These are phyloP conservation scores for Paradoxurus hermaphroditus DNA, from an alignment of 2,113 vertebrate genomes.

Conservation along the genomic window DNA sequence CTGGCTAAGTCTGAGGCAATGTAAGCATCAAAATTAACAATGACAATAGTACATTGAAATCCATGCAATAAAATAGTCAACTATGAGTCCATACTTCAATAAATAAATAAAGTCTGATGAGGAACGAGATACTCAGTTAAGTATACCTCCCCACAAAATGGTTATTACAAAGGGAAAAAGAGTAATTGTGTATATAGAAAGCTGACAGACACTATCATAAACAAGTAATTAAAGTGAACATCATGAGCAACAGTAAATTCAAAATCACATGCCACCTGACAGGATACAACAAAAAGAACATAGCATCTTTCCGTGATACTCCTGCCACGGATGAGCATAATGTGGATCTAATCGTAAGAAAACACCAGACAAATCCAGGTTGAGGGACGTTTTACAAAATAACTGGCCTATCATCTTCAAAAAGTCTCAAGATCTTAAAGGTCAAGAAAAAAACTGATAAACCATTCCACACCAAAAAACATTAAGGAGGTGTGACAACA, in stretches of 20 bases:
- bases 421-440: neutral
- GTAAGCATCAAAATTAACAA: neutral
- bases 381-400: neutral
- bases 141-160: neutral
- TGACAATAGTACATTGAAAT: neutral
- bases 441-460: neutral
- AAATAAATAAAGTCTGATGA: neutral
- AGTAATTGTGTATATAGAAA: neutral
- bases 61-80: neutral
- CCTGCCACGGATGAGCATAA: neutral
- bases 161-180: neutral
- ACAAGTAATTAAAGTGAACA: neutral
- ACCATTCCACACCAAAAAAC: neutral
- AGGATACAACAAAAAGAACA: neutral
- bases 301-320: neutral
- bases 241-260: neutral
- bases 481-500: neutral
- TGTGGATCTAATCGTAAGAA: neutral
- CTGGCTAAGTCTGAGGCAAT: neutral
- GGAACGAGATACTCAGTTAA: neutral
- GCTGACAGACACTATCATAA: neutral
- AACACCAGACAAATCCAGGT: neutral
- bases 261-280: neutral
- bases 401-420: neutral
- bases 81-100: neutral